Conservation (phyloP, 2,888 invertebrate genomes). For the Amiota mariae region DNA sequence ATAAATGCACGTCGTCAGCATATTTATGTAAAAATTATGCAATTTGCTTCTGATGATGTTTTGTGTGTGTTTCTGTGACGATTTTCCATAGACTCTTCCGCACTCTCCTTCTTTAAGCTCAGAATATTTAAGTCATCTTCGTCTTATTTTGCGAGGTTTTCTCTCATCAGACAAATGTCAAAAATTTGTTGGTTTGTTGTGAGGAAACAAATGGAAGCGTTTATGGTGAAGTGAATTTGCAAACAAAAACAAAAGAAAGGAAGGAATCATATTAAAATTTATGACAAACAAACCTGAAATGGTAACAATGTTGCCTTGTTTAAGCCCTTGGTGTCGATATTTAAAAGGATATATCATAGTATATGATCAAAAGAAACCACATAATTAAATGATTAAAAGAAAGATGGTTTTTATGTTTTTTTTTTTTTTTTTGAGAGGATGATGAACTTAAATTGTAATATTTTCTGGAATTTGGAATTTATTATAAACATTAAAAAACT, state of each 20-base stretch:
- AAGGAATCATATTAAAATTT: conserved; percentile 63
- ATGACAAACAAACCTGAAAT: conserved; percentile 48
- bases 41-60: conserved; percentile 60
- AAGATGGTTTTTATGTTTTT: too few relatives aligned
- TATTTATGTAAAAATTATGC: conserved; percentile 68
- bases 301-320: conserved; percentile 7
- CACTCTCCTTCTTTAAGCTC: background rate
- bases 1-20: conserved; percentile 64
- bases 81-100: background rate
- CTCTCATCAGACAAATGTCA: conserved; percentile 44
- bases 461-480: too few relatives aligned
- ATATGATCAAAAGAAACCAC: too few relatives aligned
- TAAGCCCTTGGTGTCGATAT: background rate
- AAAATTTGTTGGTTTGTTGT: background rate
- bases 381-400: too few relatives aligned
- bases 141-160: conserved; percentile 49
- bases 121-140: conserved; percentile 59
- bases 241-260: conserved; percentile 52
- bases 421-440: too few relatives aligned
- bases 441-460: too few relatives aligned
- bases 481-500: too few relatives aligned
- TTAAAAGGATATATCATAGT: too few relatives aligned
- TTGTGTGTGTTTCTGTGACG: conserved; percentile 3
- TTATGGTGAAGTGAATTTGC: conserved; percentile 56
- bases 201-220: background rate